Percentiles rank a stretch among this genome's conserved stretches.
phyloP scores from a whole-genome alignment of 2,113 vertebrate species.

The Myanophis thanlyinensis region DNA sequence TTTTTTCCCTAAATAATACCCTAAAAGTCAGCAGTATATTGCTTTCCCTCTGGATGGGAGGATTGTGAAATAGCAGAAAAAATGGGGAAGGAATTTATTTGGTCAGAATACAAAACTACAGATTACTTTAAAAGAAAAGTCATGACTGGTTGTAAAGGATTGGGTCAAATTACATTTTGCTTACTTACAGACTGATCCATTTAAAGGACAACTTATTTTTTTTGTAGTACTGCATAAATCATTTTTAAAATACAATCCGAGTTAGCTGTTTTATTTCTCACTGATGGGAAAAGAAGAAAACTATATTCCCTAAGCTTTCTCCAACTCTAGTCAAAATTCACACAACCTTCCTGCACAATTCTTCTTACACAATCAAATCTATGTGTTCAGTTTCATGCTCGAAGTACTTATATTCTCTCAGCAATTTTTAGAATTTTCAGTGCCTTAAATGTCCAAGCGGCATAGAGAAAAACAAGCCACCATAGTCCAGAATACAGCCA shows the following conservation, averaged over 20 bases:
- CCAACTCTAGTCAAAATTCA: not conserved
- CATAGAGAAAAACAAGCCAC: not conserved
- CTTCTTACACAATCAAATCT: not conserved
- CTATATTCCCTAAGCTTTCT: not conserved
- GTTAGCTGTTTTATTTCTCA: not conserved
- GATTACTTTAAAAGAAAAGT: conserved; percentile 2
- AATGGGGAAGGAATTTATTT: not conserved
- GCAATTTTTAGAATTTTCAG: not conserved
- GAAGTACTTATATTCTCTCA: not conserved
- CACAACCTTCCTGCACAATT: not conserved
- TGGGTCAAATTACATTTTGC: not conserved
- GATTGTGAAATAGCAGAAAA: not conserved
- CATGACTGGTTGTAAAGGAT: not conserved
- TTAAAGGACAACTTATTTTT: not conserved
- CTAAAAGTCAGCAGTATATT: conserved; percentile 24
- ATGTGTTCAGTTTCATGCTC: not conserved
- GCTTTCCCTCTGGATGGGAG: conserved; percentile 1
- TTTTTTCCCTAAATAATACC: conserved; percentile 1
- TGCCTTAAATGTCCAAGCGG: not conserved
- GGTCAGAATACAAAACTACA: not conserved
- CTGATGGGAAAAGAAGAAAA: not conserved
- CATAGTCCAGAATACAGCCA: not conserved
- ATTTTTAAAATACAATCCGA: not conserved
- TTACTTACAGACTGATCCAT: not conserved
- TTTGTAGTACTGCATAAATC: not conserved